phyloP scores from a whole-genome alignment of 1,140 invertebrate species.

The Subanguina moxae region DNA sequence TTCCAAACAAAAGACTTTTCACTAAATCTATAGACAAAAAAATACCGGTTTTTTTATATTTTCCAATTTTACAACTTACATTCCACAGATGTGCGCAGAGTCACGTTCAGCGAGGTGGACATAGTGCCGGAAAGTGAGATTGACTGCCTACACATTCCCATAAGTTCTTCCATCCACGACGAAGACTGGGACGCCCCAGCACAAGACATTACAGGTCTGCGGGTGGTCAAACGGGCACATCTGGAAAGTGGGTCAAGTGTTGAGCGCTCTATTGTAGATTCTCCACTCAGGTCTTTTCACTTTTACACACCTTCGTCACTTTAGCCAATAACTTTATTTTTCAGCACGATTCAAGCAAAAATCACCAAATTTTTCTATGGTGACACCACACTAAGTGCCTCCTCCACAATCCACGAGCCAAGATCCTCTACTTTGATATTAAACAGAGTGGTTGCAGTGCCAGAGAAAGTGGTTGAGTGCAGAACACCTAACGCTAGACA shows the following conservation, averaged over 20 bases:
- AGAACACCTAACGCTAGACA: slow-evolving; percentile 10
- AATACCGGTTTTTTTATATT: too few species aligned
- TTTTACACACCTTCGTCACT: neutral
- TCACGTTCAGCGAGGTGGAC: slow-evolving; percentile 24
- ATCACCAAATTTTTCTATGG: slow-evolving; percentile 44
- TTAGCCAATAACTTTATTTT: slow-evolving; percentile 7
- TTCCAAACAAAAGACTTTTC: too few species aligned
- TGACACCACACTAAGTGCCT: slow-evolving; percentile 8
- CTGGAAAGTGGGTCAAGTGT: slow-evolving; percentile 34
- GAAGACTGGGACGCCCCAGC: slow-evolving; percentile 33
- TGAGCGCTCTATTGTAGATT: slow-evolving; percentile 28
- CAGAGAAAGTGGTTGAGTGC: slow-evolving; percentile 5
- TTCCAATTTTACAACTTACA: too few species aligned
- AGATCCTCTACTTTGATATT: neutral
- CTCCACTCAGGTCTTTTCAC: slow-evolving; percentile 30
- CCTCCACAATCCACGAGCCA: neutral
- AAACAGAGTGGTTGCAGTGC: neutral
- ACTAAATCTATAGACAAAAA: too few species aligned
- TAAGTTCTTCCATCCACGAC: slow-evolving; percentile 21
- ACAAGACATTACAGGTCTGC: slow-evolving; percentile 37
- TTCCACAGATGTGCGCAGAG: neutral
- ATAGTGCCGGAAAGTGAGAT: slow-evolving; percentile 26
- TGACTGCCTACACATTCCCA: neutral
- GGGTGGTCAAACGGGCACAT: slow-evolving; percentile 35
- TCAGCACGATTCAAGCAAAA: slow-evolving; percentile 40